Evolutionary conservation across 2,888 invertebrate genomes (phyloP), one percentile per base, ranked within the genome.

Genomic region (Polydrusus pterygomalis): DNA sequence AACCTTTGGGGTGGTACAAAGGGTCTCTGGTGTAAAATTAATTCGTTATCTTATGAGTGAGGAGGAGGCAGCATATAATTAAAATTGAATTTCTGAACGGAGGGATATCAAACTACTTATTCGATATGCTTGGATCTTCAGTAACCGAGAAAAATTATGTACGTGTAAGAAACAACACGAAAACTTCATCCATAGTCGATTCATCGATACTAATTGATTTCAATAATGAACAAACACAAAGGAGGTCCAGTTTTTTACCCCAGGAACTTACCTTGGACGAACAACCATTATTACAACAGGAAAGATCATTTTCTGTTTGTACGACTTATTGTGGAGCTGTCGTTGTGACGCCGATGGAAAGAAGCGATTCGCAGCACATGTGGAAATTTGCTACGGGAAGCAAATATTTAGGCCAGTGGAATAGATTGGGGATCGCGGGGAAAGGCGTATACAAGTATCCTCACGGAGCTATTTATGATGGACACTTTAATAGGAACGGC

Each of bases 401-500:
- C 62, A 63, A 62, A 30, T 79, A 80, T 40, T 0, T 75, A 10
- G 80, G 80, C 7, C 68, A 78, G 43, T 80, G 75, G 75, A 80
- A 79, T 49, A 30, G 11, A 1, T 30, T 80, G 0, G 80, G 78
- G 8, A 68, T 80, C 2, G 20, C 77, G 15, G 78, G 78, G 40
- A 58, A 79, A 15, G 80, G 80, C 6, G 17, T 74, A 10, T 80
- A 80, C 30, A 77, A 47, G 58, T 80, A 73, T 72, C 78, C 80
- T 1, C 80, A 80, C 20, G 80, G 80, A 7, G 79, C 78, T 6
- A 71, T 76, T 25, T 80, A 80, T 58, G 76, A 79, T 0, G 80
- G 80, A 10, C 25, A 70, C 13, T 80, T 80, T 62, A 80, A 78
- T 30, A 60, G 51, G 3, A 58, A 73, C 13, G 80, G 80, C 0